Percentiles rank a stretch among this genome's conserved stretches.
These are phyloP conservation scores for Sciurus vulgaris DNA, from an alignment of 2,797 vertebrate species.

Conservation along the genomic window DNA sequence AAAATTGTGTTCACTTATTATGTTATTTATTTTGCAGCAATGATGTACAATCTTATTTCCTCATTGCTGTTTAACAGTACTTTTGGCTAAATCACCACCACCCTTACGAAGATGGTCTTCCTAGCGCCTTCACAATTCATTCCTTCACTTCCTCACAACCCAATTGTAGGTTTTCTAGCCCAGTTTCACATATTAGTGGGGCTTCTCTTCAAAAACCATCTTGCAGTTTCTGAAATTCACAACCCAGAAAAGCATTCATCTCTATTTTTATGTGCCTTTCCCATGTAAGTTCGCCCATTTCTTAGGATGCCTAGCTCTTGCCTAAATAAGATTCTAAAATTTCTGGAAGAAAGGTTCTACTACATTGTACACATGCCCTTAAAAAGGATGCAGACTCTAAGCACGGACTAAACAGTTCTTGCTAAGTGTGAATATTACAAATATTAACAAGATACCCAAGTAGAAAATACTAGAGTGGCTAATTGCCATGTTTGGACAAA, in stretches of 20 bases:
- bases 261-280: background rate
- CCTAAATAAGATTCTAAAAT: constrained; percentile 26
- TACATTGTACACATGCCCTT: background rate
- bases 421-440: background rate
- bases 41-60: background rate
- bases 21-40: no score
- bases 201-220: background rate
- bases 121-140: background rate
- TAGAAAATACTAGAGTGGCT: background rate
- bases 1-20: background rate
- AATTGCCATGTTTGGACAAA: background rate
- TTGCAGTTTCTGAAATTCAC: no score
- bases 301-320: background rate
- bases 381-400: background rate
- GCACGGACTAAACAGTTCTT: background rate
- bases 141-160: background rate
- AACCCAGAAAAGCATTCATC: background rate
- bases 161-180: background rate
- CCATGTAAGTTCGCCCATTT: background rate
- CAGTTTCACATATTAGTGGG: background rate
- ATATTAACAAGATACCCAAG: background rate
- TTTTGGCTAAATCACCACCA: background rate
- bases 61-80: background rate
- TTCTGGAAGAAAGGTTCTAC: background rate
- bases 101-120: background rate